Base-by-base conservation (phyloP, 2,113 vertebrate species). In the Odocoileus virginianus region DNA sequence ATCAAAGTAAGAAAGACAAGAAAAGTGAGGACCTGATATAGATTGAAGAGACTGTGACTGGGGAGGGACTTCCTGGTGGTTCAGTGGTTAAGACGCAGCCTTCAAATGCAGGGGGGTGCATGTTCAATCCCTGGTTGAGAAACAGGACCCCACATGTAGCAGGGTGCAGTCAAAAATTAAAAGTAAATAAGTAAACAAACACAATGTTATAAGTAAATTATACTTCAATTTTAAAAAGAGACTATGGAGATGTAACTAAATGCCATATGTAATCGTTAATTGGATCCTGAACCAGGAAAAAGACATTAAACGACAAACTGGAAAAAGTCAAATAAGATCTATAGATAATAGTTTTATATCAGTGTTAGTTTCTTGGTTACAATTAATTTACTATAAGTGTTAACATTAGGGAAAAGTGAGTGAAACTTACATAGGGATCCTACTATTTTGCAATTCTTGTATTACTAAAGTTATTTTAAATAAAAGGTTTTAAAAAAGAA, bases 391-490 rank as follows among this genome's bases (percentile, higher is more conserved):
- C 36, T 67, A 17, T 67, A 1, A 28, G 71, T 17, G 15, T 40
- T 30, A 79, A 55, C 30, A 54, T 47, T 25, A 54, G 36, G 25
- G 43, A 14, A 89, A 64, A 52, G 25, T 30, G 5, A 2, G n/a
- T 82, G 14, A 78, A 91, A 88, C 27, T 36, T 54, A 33, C 27
- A 15, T 8, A 28, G 9, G 28, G 17, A 45, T 21, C 43, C 33
- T 61, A 79, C 52, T 40, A 54, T 78, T 86, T 91, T 79, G 3
- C 30, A 57, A 43, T 2, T 50, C 58, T 88, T 64, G 8, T 43
- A 50, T 84, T n/a, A 45, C 57, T 84, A 47, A 95, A 86, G 71
- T 91, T 50, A 76, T 76, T 91, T 40, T 43, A 96, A 97, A 71
- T 47, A 67, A 54, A 64, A 93, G 90, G 4, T 64, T 86, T 52